Conservation (phyloP, 2,113 vertebrate genomes). For the Pelobates fuscus region DNA sequence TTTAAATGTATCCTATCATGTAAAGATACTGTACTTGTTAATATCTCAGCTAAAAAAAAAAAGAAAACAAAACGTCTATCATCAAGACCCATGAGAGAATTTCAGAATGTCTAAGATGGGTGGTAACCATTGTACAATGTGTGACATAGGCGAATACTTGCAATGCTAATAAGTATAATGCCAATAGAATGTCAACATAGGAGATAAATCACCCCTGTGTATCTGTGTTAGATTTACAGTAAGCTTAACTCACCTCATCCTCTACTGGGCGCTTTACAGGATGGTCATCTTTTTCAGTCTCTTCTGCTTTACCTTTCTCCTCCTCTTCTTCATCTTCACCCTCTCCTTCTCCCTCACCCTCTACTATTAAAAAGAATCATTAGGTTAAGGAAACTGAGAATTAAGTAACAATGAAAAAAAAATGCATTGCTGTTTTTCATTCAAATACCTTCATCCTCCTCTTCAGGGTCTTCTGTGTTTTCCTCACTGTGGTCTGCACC, state of each 20-base stretch:
- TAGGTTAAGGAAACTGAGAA: background rate
- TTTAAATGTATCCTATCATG: too few species aligned
- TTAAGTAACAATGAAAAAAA: background rate
- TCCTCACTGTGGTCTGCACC: constrained; percentile 71
- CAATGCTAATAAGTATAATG: too few species aligned
- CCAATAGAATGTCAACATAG: too few species aligned
- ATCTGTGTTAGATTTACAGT: too few species aligned
- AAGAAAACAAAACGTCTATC: too few species aligned
- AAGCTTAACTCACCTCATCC: constrained; percentile 62
- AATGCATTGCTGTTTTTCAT: background rate
- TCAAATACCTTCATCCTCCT: constrained; percentile 52
- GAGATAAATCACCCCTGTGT: too few species aligned
- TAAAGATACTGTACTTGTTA: too few species aligned
- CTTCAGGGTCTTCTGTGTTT: constrained; percentile 61
- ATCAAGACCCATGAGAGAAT: too few species aligned
- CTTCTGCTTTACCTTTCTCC: constrained; percentile 61
- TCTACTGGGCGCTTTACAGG: constrained; percentile 78
- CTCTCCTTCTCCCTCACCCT: constrained; percentile 60
- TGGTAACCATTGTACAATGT: too few species aligned
- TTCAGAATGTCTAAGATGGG: too few species aligned
- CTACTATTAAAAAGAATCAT: background rate
- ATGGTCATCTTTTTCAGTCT: constrained; percentile 63
- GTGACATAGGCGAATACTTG: too few species aligned
- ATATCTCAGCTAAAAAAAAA: too few species aligned
- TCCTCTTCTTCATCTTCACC: constrained; percentile 51